These are phyloP conservation scores for Alviniconcha marisindica DNA, from an alignment of 1,140 invertebrate genomes.

Conservation along the genomic window DNA sequence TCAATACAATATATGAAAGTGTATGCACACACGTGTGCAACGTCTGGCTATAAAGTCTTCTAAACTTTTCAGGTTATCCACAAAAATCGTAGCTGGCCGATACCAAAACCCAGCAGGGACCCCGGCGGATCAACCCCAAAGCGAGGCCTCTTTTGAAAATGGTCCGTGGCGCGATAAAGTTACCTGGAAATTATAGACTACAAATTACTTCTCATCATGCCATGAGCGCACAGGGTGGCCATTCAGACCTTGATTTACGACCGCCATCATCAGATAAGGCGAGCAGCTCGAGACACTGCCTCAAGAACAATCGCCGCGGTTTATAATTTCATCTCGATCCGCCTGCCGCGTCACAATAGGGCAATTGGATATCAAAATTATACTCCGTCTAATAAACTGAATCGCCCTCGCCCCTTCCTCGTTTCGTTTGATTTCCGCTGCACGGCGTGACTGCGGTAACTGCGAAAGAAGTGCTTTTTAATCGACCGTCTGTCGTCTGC, in stretches of 20 bases:
- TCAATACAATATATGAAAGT: no score
- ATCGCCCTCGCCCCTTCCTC: no score
- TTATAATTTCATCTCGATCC: constrained; percentile 42
- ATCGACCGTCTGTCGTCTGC: no score
- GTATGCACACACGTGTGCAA: no score
- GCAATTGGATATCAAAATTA: constrained; percentile 44
- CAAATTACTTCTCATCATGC: constrained; percentile 47
- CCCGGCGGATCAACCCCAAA: neutral
- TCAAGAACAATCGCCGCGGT: constrained; percentile 38
- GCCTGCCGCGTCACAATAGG: constrained; percentile 11
- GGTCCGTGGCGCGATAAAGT: constrained; percentile 17
- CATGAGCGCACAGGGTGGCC: neutral
- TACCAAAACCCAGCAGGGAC: no score
- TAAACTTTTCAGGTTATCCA: no score
- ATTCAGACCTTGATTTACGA: constrained; percentile 34
- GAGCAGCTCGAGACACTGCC: constrained; percentile 13
- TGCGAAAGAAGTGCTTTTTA: no score
- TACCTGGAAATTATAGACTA: constrained; percentile 45
- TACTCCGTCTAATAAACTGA: constrained; percentile 13
- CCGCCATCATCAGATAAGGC: constrained; percentile 39
- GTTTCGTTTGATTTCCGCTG: no score
- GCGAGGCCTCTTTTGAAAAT: constrained; percentile 5
- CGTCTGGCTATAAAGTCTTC: no score
- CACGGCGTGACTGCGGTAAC: no score
- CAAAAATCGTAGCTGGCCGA: no score